Conservation (phyloP, 1,140 invertebrate genomes). For the Dufourea novaeangliae region DNA sequence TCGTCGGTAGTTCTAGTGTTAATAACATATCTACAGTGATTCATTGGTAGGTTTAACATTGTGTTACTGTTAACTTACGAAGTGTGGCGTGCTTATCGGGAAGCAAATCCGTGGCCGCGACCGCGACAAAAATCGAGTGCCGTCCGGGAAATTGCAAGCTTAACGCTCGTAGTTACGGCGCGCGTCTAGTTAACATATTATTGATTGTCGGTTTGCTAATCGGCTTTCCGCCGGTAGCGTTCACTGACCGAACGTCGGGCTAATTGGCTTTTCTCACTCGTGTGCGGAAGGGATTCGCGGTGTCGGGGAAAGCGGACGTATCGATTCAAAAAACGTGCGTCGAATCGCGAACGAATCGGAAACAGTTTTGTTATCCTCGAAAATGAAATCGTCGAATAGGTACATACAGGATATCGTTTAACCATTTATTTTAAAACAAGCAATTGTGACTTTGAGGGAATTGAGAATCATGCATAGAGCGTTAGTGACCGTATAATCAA, state of each 20-base stretch:
- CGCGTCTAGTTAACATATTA: constrained; percentile 35
- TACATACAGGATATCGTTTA: background rate
- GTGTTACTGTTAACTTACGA: background rate
- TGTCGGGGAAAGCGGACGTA: constrained; percentile 21
- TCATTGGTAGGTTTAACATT: too few species aligned
- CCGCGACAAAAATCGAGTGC: background rate
- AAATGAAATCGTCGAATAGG: background rate
- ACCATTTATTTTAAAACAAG: background rate
- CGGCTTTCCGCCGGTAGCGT: constrained; percentile 37
- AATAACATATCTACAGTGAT: too few species aligned
- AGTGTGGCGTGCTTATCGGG: background rate
- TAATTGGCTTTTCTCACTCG: constrained; percentile 46
- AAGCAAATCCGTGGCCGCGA: background rate
- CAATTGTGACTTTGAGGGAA: too few species aligned
- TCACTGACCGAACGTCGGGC: constrained; percentile 33
- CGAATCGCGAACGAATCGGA: constrained; percentile 4
- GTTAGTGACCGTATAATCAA: too few species aligned
- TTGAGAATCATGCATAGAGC: too few species aligned
- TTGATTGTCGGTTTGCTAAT: constrained; percentile 38
- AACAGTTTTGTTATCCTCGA: too few species aligned
- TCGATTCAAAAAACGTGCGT: constrained; percentile 30
- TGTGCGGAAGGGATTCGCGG: constrained; percentile 23
- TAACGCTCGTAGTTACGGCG: too few species aligned
- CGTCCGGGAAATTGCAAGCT: background rate
- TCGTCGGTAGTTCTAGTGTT: too few species aligned